Evolutionary conservation across 2,113 vertebrate genomes (phyloP).

Genomic region (Danionella cerebrum): DNA sequence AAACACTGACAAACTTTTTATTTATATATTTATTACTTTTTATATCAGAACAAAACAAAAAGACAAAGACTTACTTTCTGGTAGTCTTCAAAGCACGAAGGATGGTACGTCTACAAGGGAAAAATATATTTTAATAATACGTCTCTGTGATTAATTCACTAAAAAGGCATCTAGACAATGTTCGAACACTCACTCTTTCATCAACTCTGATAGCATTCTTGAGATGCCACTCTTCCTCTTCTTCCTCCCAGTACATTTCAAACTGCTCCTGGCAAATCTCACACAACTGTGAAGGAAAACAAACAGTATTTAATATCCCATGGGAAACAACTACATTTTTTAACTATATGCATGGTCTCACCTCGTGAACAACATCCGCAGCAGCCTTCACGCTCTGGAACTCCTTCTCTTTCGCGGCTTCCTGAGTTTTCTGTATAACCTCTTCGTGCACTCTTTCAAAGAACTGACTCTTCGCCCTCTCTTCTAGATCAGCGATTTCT

Average conservation of each 20-base stretch:
- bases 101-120: slow-evolving; percentile 86
- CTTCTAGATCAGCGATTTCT: slow-evolving; percentile 96
- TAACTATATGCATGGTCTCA: slow-evolving; percentile 43
- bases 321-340: background rate
- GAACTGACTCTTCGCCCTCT: slow-evolving; percentile 93
- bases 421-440: slow-evolving; percentile 92
- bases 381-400: slow-evolving; percentile 89
- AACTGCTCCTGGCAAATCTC: slow-evolving; percentile 97
- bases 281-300: slow-evolving; percentile 71
- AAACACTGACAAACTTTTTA: no score
- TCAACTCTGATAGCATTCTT: slow-evolving; percentile 92
- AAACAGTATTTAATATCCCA: background rate
- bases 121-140: background rate
- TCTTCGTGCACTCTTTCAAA: slow-evolving; percentile 97
- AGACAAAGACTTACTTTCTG: slow-evolving; percentile 81
- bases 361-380: slow-evolving; percentile 88
- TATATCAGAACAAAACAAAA: background rate
- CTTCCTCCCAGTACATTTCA: slow-evolving; percentile 98
- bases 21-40: no score
- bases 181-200: slow-evolving; percentile 71
- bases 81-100: slow-evolving; percentile 95
- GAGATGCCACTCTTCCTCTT: slow-evolving; percentile 97
- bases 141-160: background rate
- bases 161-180: background rate
- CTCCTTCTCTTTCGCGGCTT: slow-evolving; percentile 91